These are phyloP conservation scores for Pseudochirops cupreus DNA, from an alignment of 2,797 vertebrate genomes.

Conservation along the genomic window DNA sequence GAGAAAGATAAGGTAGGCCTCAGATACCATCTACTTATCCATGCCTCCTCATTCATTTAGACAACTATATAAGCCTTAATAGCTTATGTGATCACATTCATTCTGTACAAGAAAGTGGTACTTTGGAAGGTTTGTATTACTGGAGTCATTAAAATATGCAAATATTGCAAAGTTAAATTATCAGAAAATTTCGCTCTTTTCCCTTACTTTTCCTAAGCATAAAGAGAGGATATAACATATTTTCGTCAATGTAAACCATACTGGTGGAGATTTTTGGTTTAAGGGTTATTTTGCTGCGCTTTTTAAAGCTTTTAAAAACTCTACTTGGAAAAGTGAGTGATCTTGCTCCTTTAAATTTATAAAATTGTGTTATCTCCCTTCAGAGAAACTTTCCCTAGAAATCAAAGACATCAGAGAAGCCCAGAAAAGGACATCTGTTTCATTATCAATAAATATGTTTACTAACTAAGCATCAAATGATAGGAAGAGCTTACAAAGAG, in stretches of 20 bases:
- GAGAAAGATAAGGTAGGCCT: background rate
- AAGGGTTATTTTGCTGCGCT: background rate
- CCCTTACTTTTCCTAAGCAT: slow-evolving; percentile 4
- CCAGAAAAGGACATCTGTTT: slow-evolving; percentile 50
- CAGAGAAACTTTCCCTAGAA: slow-evolving; percentile 41
- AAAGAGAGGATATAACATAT: background rate
- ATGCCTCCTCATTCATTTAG: background rate
- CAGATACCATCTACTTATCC: background rate
- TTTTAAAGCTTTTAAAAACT: slow-evolving; percentile 16
- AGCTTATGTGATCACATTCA: background rate
- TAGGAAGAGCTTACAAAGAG: slow-evolving; percentile 8
- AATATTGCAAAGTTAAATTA: slow-evolving; percentile 6
- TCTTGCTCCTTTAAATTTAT: slow-evolving; percentile 2
- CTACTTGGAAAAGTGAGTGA: slow-evolving; percentile 30
- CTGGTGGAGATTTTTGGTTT: background rate
- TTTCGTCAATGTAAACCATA: background rate
- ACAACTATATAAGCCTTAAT: background rate
- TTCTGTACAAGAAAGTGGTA: background rate
- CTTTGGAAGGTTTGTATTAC: background rate
- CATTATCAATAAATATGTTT: slow-evolving; percentile 51
- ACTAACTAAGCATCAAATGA: slow-evolving; percentile 56
- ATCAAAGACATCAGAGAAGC: slow-evolving; percentile 1
- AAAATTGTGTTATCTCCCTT: slow-evolving; percentile 35
- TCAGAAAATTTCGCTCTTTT: background rate
- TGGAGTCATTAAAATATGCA: background rate